Evolutionary conservation across 2,888 invertebrate genomes (phyloP).

Genomic region (Pandemis heparana): DNA sequence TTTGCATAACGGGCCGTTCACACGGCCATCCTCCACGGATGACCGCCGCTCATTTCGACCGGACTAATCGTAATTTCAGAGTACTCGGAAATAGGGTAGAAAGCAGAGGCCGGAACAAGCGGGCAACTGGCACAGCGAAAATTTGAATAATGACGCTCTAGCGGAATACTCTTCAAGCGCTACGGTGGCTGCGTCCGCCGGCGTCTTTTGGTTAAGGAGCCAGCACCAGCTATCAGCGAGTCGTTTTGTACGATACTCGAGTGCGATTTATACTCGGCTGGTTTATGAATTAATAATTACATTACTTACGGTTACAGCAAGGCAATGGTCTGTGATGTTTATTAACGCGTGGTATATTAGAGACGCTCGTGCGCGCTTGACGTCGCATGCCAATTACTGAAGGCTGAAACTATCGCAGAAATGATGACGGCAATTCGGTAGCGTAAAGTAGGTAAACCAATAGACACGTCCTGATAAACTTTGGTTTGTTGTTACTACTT

Average conservation of each 20-base stretch:
- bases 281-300: constrained; percentile 29
- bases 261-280: constrained; percentile 27
- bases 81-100: constrained; percentile 78
- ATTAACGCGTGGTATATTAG: constrained; percentile 33
- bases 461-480: constrained; percentile 10
- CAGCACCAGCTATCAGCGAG: constrained; percentile 57
- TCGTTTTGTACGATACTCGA: constrained; percentile 43
- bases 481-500: constrained; percentile 1
- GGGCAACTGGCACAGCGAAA: constrained; percentile 83
- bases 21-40: constrained; percentile 82
- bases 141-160: constrained; percentile 84
- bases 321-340: constrained; percentile 31
- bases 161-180: constrained; percentile 78
- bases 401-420: constrained; percentile 3
- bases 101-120: constrained; percentile 83
- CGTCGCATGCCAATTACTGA: constrained; percentile 30
- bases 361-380: constrained; percentile 26
- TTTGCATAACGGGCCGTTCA: constrained; percentile 79
- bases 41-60: constrained; percentile 79
- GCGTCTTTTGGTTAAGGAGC: constrained; percentile 53
- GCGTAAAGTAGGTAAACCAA: constrained; percentile 5
- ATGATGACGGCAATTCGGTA: constrained; percentile 1
- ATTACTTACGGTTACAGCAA: constrained; percentile 24
- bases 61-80: constrained; percentile 84
- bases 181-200: constrained; percentile 71